These are phyloP conservation scores for Apostichopus japonicus DNA, from an alignment of 35 echinoderm and acorn worm species.

Conservation along the genomic window DNA sequence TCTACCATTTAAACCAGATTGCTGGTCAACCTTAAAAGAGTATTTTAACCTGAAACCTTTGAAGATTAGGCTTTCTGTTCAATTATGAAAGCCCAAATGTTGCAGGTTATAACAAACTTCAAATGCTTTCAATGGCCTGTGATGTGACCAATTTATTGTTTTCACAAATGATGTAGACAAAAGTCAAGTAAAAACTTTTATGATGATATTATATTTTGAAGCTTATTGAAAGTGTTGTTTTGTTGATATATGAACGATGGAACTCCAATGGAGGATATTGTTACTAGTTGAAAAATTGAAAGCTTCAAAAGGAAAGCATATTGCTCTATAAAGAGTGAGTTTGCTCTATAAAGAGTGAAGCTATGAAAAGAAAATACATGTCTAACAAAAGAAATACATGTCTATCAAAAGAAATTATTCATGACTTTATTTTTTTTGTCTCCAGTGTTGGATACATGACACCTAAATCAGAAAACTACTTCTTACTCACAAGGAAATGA, in stretches of 20 bases:
- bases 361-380: too few relatives aligned
- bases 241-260: not conserved
- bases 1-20: not conserved
- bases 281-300: not conserved
- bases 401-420: not conserved
- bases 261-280: not conserved
- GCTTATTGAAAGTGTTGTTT: not conserved
- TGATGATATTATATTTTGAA: not conserved
- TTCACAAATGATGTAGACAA: conserved; percentile 4
- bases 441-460: too few relatives aligned
- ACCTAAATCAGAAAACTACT: too few relatives aligned
- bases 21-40: too few relatives aligned
- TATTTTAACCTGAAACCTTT: too few relatives aligned
- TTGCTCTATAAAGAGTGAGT: not conserved
- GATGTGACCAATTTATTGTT: not conserved
- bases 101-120: too few relatives aligned
- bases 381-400: not conserved
- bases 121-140: too few relatives aligned
- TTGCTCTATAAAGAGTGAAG: not conserved
- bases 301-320: not conserved
- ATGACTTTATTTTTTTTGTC: not conserved
- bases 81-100: too few relatives aligned
- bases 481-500: too few relatives aligned
- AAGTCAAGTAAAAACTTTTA: not conserved
- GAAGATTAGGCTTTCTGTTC: too few relatives aligned